These are phyloP conservation scores for Ormyrus thymus DNA, from an alignment of 2,888 invertebrate genomes.

Conservation along the genomic window DNA sequence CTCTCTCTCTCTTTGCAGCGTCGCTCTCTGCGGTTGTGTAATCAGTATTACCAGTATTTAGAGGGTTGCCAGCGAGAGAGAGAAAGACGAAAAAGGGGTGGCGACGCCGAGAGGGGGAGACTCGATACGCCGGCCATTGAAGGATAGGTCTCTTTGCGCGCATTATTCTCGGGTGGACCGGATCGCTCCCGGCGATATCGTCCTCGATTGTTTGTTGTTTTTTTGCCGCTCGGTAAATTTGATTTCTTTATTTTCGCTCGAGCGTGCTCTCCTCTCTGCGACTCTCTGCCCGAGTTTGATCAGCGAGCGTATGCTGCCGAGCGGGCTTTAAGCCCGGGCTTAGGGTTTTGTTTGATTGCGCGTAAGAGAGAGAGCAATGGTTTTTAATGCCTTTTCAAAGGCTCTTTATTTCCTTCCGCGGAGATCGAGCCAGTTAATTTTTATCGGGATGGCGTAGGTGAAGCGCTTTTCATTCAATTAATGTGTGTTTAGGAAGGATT, in stretches of 20 bases:
- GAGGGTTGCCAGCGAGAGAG: constrained; percentile 64
- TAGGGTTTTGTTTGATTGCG: constrained; percentile 46
- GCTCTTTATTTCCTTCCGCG: constrained; percentile 28
- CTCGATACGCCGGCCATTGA: constrained; percentile 54
- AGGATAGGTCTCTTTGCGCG: constrained; percentile 58
- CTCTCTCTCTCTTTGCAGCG: constrained; percentile 34
- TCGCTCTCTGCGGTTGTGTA: constrained; percentile 68
- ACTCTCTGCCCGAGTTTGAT: constrained; percentile 25
- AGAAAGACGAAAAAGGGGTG: constrained; percentile 19
- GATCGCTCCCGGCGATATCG: constrained; percentile 34
- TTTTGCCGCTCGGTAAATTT: constrained; percentile 46
- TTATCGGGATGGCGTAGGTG: no score
- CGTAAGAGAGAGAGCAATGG: constrained; percentile 30
- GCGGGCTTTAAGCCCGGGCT: background rate
- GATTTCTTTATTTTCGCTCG: constrained; percentile 54
- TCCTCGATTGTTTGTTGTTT: constrained; percentile 39
- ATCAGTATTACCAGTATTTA: constrained; percentile 70
- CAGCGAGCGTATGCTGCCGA: constrained; percentile 4
- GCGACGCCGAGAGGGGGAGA: background rate
- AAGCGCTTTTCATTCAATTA: no score
- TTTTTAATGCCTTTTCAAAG: constrained; percentile 49
- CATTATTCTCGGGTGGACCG: background rate
- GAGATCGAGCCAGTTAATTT: background rate
- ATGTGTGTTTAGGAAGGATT: no score
- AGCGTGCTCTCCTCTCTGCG: constrained; percentile 6